phyloP scores from a whole-genome alignment of 2,113 vertebrate species.

The Anhinga rufa region DNA sequence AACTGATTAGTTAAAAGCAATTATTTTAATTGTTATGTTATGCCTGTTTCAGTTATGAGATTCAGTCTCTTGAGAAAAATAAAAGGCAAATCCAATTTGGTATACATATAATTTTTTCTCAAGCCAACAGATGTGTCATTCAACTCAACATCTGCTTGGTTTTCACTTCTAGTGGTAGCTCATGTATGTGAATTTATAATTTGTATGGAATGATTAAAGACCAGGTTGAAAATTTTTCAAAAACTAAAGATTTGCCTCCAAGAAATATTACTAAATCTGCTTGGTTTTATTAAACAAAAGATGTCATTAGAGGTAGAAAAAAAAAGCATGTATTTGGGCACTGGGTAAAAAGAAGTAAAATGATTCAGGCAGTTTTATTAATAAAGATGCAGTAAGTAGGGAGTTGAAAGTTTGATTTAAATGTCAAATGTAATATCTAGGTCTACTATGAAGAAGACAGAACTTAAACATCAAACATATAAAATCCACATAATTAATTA shows the following conservation, averaged over 20 bases:
- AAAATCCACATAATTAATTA: neutral
- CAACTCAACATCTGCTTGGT: conserved; percentile 57
- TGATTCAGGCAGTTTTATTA: neutral
- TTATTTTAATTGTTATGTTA: conserved; percentile 31
- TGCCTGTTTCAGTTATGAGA: neutral
- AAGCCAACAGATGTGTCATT: conserved; percentile 62
- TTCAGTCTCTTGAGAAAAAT: conserved; percentile 39
- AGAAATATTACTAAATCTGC: neutral
- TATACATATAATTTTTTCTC: conserved; percentile 27
- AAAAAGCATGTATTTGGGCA: neutral
- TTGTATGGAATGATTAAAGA: conserved; percentile 29
- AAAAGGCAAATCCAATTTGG: conserved; percentile 38
- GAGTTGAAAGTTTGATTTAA: neutral
- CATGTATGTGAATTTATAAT: conserved; percentile 26
- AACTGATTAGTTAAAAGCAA: neutral
- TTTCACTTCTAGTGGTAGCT: conserved; percentile 22
- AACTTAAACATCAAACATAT: neutral
- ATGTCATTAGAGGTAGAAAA: neutral
- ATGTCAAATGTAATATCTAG: neutral
- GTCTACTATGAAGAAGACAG: neutral
- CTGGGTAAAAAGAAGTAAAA: neutral
- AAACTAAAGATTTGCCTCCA: neutral
- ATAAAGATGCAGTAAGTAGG: neutral
- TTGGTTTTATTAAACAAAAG: neutral
- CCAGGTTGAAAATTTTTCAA: neutral